These are phyloP conservation scores for Tipula unca DNA, from an alignment of 2,888 invertebrate genomes.

Conservation along the genomic window DNA sequence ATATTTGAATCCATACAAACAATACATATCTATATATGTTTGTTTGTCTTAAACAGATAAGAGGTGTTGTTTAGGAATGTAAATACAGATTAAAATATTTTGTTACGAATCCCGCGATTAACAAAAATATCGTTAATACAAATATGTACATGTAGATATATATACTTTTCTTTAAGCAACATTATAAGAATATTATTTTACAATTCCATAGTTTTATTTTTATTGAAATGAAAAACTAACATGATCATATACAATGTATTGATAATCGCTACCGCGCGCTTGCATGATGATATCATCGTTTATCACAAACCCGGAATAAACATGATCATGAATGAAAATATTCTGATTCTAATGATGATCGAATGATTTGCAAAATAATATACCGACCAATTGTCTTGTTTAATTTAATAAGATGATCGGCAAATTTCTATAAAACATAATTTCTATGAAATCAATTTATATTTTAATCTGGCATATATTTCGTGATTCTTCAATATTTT, in stretches of 20 bases:
- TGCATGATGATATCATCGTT: background rate
- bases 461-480: background rate
- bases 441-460: background rate
- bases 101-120: background rate
- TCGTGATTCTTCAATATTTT: too few species aligned
- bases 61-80: background rate
- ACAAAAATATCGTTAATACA: background rate
- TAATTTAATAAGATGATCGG: background rate
- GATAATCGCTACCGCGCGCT: background rate
- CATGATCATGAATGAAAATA: background rate
- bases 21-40: background rate
- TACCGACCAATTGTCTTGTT: background rate
- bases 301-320: background rate
- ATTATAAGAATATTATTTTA: background rate
- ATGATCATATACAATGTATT: background rate
- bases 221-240: background rate
- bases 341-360: conserved; percentile 8
- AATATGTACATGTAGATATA: background rate
- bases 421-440: background rate
- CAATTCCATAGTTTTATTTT: background rate
- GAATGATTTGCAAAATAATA: background rate
- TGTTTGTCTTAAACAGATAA: background rate
- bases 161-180: too few species aligned
- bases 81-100: background rate
- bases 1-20: too few species aligned